These are phyloP conservation scores for Micromesistius poutassou DNA, from an alignment of 2,797 vertebrate genomes.

Conservation along the genomic window DNA sequence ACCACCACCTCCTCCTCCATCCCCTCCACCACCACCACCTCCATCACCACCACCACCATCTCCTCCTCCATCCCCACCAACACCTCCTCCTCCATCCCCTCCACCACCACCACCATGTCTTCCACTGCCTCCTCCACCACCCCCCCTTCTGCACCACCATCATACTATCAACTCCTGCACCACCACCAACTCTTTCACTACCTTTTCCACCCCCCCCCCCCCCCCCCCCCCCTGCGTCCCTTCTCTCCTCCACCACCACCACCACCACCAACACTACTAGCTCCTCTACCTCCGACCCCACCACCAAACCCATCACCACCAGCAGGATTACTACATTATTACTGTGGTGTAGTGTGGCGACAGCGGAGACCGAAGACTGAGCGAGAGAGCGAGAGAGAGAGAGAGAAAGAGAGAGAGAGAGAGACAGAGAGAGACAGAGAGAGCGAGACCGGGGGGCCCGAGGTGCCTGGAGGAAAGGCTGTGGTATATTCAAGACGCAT, in stretches of 20 bases:
- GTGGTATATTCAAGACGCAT: conserved; percentile 51
- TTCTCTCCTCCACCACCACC: no score
- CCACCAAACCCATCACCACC: conserved; percentile 76
- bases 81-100: no score
- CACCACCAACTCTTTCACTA: no score
- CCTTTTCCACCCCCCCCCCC: conserved; percentile 28
- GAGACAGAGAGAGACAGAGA: conserved; percentile 45
- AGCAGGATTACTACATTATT: conserved; percentile 86
- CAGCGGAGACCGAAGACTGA: conserved; percentile 51
- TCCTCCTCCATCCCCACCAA: no score
- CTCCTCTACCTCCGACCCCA: no score
- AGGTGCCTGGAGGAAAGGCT: conserved; percentile 64
- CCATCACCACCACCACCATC: no score
- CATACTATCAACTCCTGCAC: no score
- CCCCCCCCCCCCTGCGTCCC: conserved; percentile 60
- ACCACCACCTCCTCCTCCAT: no score
- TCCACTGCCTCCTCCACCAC: no score
- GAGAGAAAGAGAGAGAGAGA: no score
- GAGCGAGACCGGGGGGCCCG: conserved; percentile 69
- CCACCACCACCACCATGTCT: conserved; percentile 52
- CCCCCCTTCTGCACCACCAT: no score
- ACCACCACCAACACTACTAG: no score
- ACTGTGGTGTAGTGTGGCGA: conserved; percentile 52
- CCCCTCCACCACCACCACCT: conserved; percentile 64
- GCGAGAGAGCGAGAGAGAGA: conserved; percentile 61